A percentile compares a stretch with the other conserved stretches of the same genome.
Conservation (phyloP, 2,797 vertebrate species). For the Labeo calbasu region DNA sequence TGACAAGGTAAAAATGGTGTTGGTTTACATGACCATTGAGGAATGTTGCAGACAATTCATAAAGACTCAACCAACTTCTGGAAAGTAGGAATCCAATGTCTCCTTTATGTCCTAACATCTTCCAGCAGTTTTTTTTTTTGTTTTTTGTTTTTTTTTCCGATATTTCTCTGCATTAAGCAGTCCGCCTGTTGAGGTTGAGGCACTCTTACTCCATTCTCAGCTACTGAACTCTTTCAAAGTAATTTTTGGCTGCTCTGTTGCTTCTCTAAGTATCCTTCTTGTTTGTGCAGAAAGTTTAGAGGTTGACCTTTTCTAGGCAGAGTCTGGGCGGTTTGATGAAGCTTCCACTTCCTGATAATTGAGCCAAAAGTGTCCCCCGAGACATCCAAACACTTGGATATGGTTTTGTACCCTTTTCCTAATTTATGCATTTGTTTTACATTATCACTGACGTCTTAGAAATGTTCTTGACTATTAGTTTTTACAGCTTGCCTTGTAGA, state of each 20-base stretch:
- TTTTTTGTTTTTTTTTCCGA: no score
- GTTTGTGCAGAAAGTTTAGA: slow-evolving; percentile 17
- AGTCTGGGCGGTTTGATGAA: slow-evolving; percentile 4
- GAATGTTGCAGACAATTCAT: no score
- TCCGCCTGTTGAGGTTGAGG: background rate
- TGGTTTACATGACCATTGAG: no score
- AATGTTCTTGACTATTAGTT: background rate
- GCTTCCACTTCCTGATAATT: slow-evolving; percentile 28
- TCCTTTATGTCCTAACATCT: background rate
- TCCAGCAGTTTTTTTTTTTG: background rate
- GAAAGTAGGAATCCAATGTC: no score
- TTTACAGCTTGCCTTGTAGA: background rate
- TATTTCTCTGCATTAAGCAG: background rate
- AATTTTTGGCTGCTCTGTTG: background rate
- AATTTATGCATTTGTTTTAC: slow-evolving; percentile 17
- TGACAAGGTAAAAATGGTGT: no score
- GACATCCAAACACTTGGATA: slow-evolving; percentile 18
- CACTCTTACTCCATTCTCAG: slow-evolving; percentile 3
- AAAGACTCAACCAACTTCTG: no score
- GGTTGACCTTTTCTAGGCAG: slow-evolving; percentile 31
- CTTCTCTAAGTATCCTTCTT: slow-evolving; percentile 23
- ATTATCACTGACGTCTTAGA: slow-evolving; percentile 7
- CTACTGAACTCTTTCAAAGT: slow-evolving; percentile 9
- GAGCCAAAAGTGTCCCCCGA: background rate
- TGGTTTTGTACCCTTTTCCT: slow-evolving; percentile 19